Base-by-base conservation (phyloP, 2,888 invertebrate species). In the Andricus curvator region DNA sequence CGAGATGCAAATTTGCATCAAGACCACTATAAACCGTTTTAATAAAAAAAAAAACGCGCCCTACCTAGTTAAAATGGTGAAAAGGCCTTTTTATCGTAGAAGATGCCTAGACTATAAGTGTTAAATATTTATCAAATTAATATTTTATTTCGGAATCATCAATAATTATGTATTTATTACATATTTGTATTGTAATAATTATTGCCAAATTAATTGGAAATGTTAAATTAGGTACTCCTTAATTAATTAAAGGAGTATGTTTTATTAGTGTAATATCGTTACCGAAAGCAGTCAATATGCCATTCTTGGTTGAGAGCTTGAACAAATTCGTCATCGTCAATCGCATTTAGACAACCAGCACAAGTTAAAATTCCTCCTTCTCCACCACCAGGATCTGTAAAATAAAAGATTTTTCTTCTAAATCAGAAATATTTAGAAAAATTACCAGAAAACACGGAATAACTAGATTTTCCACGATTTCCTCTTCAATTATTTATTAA, bases 221-320 rank as follows among this genome's bases (percentile, higher is more conserved):
- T 2, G 3, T 6, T n/a, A 56, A 56, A n/a, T 44, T 4, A 44
- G n/a, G n/a, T 44, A 4, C 3, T 25, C 29, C 25, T 66, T n/a
- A n/a, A 5, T 15, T 20, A 4, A 67, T 20, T 67, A n/a, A n/a
- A 22, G 22, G 22, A 60, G 60, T 5, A 48, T 48, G 48, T 1
- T n/a, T 60, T 3, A n/a, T 60, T 22, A 22, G 15, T 60, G 9
- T 22, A 9, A 48, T 48, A 48, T 48, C 13, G 17, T 92, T 93
- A 96, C 96, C 96, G 94, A 93, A 98, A 98, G 91, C 98, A 98
- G 91, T 97, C 97, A 92, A 96, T 95, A 92, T 98, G 98, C 97
- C 97, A 98, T 92, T 97, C 96, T 91, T 97, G 97, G 84, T 95
- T 96, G 84, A 97, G 94, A 17, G 97, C 97, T 83, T 96, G 96